A percentile compares a stretch with the other conserved stretches of the same genome.
Evolutionary conservation across 2,113 vertebrate genomes (phyloP).

Genomic region (Procavia capensis): DNA sequence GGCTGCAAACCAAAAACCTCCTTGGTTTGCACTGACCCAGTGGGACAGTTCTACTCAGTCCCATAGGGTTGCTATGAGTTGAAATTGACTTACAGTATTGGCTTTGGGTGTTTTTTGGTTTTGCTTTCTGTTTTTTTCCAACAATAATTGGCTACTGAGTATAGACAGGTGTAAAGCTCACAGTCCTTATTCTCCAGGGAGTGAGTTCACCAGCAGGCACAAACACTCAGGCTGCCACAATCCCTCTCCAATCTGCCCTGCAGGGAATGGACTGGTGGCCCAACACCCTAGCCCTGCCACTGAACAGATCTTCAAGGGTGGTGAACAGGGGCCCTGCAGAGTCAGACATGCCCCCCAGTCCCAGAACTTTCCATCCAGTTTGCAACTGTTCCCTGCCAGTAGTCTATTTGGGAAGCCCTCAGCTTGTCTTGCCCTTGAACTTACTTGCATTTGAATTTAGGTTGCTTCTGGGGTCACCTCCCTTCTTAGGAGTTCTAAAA

Average conservation of each 20-base stretch:
- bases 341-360: accelerated
- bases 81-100: too few species aligned
- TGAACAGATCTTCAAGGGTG: background rate
- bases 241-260: background rate
- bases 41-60: too few species aligned
- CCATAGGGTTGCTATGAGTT: too few species aligned
- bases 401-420: background rate
- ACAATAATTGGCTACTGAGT: background rate
- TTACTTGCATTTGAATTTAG: background rate
- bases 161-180: background rate
- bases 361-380: background rate
- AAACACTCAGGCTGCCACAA: background rate
- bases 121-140: background rate
- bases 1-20: too few species aligned
- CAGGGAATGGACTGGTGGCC: background rate
- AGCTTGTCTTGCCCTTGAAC: too few species aligned
- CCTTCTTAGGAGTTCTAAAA: background rate
- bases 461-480: background rate
- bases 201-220: background rate
- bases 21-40: too few species aligned
- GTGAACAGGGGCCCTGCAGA: background rate
- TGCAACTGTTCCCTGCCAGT: background rate
- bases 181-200: background rate
- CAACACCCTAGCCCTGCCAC: background rate
- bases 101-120: too few species aligned